Evolutionary conservation across 2,113 vertebrate species (phyloP).

Genomic region (Crotalus horridus): DNA sequence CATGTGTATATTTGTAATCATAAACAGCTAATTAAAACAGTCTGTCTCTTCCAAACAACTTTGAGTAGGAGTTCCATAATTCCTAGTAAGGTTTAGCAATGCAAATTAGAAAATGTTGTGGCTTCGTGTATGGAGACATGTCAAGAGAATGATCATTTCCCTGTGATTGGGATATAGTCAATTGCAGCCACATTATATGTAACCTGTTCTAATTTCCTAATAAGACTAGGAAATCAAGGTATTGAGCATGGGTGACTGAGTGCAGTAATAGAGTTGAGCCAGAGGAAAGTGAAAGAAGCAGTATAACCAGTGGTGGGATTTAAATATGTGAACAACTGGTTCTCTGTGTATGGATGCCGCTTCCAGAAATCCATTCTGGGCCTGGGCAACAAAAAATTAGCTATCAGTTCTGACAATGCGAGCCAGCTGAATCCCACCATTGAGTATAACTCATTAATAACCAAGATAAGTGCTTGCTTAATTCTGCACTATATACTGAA

Average conservation of each 20-base stretch:
- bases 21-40: background rate
- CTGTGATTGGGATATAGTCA: background rate
- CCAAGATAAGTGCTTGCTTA: background rate
- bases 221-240: background rate
- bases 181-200: background rate
- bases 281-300: background rate
- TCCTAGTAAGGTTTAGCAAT: background rate
- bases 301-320: background rate
- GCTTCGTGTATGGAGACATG: background rate
- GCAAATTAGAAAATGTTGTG: background rate
- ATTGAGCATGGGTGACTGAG: background rate
- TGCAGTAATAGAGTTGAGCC: background rate
- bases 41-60: background rate
- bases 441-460: background rate
- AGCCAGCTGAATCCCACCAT: too few species aligned
- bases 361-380: too few species aligned
- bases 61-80: background rate
- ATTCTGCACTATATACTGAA: background rate
- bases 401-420: too few species aligned
- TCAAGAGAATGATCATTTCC: background rate
- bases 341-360: too few species aligned
- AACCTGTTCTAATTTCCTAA: background rate
- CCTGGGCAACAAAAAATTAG: too few species aligned
- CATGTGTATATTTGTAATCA: background rate
- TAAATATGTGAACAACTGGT: too few species aligned